phyloP scores from a whole-genome alignment of 2,888 invertebrate species.

The Rhingia rostrata region DNA sequence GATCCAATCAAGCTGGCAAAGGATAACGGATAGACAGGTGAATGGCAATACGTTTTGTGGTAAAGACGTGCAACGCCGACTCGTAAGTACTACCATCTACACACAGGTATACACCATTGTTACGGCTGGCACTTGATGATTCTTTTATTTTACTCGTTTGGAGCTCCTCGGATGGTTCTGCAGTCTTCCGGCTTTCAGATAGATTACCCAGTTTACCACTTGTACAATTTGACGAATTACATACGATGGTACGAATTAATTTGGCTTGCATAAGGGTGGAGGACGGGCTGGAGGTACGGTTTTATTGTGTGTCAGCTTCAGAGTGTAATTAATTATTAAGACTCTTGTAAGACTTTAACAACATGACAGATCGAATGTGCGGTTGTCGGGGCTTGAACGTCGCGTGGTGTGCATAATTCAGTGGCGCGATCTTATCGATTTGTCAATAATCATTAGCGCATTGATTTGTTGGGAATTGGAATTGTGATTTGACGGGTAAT shows the following conservation, averaged over 20 bases:
- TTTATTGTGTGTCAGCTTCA: constrained; percentile 47
- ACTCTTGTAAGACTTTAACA: constrained; percentile 60
- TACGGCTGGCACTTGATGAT: constrained; percentile 45
- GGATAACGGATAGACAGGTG: constrained; percentile 69
- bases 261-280: constrained; percentile 11
- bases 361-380: constrained; percentile 66
- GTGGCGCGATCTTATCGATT: constrained; percentile 60
- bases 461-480: constrained; percentile 46
- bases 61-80: constrained; percentile 64
- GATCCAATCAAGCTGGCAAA: constrained; percentile 54
- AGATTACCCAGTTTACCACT: constrained; percentile 55
- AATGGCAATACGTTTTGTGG: constrained; percentile 66
- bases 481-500: constrained; percentile 34
- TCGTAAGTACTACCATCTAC: constrained; percentile 17
- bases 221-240: constrained; percentile 65
- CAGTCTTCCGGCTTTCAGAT: constrained; percentile 31
- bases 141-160: constrained; percentile 45
- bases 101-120: constrained; percentile 2
- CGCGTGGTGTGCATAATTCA: constrained; percentile 57
- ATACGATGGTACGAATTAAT: constrained; percentile 67
- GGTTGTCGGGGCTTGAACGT: constrained; percentile 30
- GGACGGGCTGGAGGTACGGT: not conserved
- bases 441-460: constrained; percentile 65
- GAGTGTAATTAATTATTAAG: constrained; percentile 67
- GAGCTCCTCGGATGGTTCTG: not conserved